These are phyloP conservation scores for Drosophila imparisetae DNA, from an alignment of 2,888 invertebrate genomes.

Conservation along the genomic window DNA sequence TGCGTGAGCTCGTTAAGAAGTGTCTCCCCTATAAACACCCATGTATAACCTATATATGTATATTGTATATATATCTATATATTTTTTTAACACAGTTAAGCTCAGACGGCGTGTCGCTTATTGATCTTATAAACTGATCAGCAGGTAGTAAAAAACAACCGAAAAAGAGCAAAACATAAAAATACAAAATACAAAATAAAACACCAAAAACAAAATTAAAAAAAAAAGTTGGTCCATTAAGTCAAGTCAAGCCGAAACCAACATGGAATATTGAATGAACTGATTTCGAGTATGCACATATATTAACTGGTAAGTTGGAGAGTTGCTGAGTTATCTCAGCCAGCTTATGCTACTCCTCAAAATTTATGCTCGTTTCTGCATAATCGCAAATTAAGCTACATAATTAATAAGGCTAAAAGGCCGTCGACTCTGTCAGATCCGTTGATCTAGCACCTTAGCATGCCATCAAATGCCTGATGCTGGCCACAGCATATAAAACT, in stretches of 20 bases:
- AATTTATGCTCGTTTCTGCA: constrained; percentile 76
- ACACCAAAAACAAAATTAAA: constrained; percentile 7
- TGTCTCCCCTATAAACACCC: constrained; percentile 28
- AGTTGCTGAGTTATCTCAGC: constrained; percentile 64
- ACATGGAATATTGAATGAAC: constrained; percentile 74
- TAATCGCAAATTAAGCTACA: constrained; percentile 79
- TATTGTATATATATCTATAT: neutral
- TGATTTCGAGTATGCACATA: constrained; percentile 68
- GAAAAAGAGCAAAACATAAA: constrained; percentile 18
- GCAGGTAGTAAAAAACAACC: constrained; percentile 29
- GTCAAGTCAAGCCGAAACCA: constrained; percentile 32
- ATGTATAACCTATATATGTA: neutral
- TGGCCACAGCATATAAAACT: neutral
- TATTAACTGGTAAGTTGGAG: constrained; percentile 59
- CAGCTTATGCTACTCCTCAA: constrained; percentile 57
- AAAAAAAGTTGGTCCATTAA: constrained; percentile 54
- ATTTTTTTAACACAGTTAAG: constrained; percentile 27
- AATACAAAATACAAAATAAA: constrained; percentile 21
- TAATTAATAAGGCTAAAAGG: constrained; percentile 72
- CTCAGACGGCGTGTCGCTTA: constrained; percentile 66
- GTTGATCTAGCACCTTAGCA: constrained; percentile 72
- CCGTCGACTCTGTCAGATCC: constrained; percentile 54
- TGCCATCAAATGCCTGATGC: constrained; percentile 50
- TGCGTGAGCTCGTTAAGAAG: constrained; percentile 60
- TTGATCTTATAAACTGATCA: constrained; percentile 38